Evolutionary conservation across 2,113 vertebrate genomes (phyloP).

Genomic region (Barbus barbus): DNA sequence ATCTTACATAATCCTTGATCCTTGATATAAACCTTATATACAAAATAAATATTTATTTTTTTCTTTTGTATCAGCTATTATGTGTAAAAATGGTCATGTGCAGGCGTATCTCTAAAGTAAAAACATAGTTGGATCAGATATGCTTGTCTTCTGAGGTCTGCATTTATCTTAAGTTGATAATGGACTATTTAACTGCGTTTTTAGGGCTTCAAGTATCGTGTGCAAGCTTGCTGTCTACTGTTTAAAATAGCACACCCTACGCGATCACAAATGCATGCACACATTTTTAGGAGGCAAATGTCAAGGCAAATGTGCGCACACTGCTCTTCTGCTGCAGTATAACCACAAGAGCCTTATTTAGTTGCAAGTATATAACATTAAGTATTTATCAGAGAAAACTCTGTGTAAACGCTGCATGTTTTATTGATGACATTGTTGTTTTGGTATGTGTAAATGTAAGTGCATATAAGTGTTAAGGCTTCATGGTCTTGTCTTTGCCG

Average conservation of each 20-base stretch:
- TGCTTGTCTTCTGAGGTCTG: not conserved
- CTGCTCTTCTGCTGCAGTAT: not conserved
- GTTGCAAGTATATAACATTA: not conserved
- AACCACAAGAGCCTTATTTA: not conserved
- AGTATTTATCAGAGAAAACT: constrained; percentile 5
- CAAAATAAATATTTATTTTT: too few species aligned
- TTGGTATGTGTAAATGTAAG: constrained; percentile 19
- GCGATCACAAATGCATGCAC: not conserved
- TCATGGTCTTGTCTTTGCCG: constrained; percentile 35
- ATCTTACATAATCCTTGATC: not conserved
- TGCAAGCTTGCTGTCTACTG: not conserved
- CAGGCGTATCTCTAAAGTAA: not conserved
- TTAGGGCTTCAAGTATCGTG: not conserved
- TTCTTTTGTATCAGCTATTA: not conserved
- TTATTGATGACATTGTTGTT: constrained; percentile 34
- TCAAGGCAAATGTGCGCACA: not conserved
- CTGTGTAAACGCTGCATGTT: constrained; percentile 27
- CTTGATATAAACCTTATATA: not conserved
- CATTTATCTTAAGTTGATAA: not conserved
- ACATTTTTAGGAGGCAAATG: not conserved
- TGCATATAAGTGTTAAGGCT: constrained; percentile 33
- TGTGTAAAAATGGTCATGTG: not conserved
- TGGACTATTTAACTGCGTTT: not conserved
- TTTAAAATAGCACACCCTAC: not conserved
- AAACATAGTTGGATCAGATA: not conserved